These are phyloP conservation scores for Drosophila navojoa DNA, from an alignment of 1,140 invertebrate genomes.

Conservation along the genomic window DNA sequence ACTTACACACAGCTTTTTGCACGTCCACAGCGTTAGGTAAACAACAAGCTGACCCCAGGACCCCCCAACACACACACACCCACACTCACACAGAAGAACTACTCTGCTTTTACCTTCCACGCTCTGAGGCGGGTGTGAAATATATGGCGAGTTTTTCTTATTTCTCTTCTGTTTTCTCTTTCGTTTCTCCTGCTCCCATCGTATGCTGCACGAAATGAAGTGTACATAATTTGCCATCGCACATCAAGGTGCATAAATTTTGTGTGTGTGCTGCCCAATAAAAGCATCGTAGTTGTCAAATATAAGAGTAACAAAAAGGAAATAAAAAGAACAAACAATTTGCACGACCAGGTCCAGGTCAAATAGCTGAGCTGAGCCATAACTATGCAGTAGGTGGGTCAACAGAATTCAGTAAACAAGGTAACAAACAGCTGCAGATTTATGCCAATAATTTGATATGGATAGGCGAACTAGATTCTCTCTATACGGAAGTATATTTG, in stretches of 20 bases:
- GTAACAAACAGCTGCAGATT: not conserved
- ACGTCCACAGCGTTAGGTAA: constrained; percentile 69
- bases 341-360: constrained; percentile 15
- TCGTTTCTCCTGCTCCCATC: constrained; percentile 21
- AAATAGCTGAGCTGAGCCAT: constrained; percentile 6
- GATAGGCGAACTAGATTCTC: not conserved
- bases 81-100: not conserved
- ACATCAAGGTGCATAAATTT: constrained; percentile 71
- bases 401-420: constrained; percentile 9
- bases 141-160: constrained; percentile 54
- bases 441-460: not conserved
- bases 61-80: constrained; percentile 22
- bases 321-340: constrained; percentile 33
- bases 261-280: constrained; percentile 56
- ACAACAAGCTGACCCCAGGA: constrained; percentile 71
- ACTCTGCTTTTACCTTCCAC: not conserved
- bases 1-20: constrained; percentile 44
- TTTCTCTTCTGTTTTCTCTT: constrained; percentile 32
- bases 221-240: constrained; percentile 74
- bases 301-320: constrained; percentile 17
- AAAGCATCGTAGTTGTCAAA: constrained; percentile 76
- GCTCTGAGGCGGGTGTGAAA: constrained; percentile 44
- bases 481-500: not conserved
- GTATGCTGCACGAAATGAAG: constrained; percentile 70
- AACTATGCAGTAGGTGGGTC: constrained; percentile 2